phyloP scores from a whole-genome alignment of 2,113 vertebrate species.

The Trachemys scripta region DNA sequence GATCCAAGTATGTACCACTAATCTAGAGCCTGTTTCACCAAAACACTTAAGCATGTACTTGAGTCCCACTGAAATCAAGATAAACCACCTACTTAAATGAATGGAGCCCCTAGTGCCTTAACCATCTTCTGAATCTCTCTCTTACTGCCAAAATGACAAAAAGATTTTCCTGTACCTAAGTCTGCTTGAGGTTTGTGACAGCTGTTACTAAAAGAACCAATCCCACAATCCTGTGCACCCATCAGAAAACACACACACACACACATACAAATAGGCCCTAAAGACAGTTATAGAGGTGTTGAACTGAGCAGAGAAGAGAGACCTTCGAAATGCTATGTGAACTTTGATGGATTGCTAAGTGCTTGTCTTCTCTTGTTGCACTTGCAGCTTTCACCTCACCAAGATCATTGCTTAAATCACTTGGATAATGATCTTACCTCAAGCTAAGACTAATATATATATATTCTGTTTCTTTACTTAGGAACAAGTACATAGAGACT shows the following conservation, averaged over 20 bases:
- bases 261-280: background rate
- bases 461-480: conserved; percentile 15
- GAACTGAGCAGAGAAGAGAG: background rate
- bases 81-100: background rate
- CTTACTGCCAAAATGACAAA: conserved; percentile 10
- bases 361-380: conserved; percentile 1
- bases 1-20: background rate
- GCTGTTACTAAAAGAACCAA: background rate
- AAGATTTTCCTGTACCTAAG: background rate
- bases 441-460: conserved; percentile 27
- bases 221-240: background rate
- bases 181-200: background rate
- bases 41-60: conserved; percentile 1
- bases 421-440: conserved; percentile 38
- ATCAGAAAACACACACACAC: background rate
- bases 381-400: background rate
- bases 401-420: conserved; percentile 26
- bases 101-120: background rate
- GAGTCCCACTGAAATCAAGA: background rate
- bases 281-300: conserved; percentile 13
- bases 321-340: background rate
- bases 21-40: background rate
- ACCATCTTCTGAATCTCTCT: conserved; percentile 8
- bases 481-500: background rate
- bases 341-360: conserved; percentile 43